Evolutionary conservation across 2,797 vertebrate genomes (phyloP), one percentile per base, ranked within the genome.

Genomic region (Acomys russatus): DNA sequence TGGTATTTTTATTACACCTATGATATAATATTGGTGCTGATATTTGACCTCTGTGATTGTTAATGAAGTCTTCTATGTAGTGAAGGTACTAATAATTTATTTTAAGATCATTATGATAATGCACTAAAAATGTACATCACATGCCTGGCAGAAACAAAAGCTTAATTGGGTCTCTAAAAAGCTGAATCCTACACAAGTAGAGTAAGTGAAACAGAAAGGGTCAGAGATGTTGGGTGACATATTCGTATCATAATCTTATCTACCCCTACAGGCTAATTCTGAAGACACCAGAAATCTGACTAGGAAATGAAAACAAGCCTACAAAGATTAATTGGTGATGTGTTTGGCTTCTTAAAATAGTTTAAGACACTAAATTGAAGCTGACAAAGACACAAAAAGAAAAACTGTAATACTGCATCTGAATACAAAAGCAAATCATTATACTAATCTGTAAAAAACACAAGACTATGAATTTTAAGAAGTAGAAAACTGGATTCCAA

Each of bases 41-140:
- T 90, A 51, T 76, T 90, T 94, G 83, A 76, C 12, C 91, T 89
- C 33, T 73, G 68, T 51, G 35, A 77, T 73, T 92, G 82, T 94
- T 91, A 78, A 92, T 84, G 64, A 94, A 92, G 17, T 89, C 68
- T 54, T 64, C 23, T 91, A 63, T 33, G 77, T 61, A 91, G 12
- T 44, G 1, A 9, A 71, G 2, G 54, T 22, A 88, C 1, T 90
- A 23, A 44, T 51, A 6, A 79, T 85, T 93, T 91, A 6, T 83
- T 94, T 88, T 93, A 70, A 54, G 33, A 79, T 70, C 51, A 80
- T 54, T 66, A 56, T 15, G 38, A 83, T 68, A 76, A 63, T 95
- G 35, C 87, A 59, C 25, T 84, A 59, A 35, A n/a, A n/a, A 54
- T 90, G 18, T 49, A 74, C 3, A 70, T 64, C 33, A 88, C 35